Base-by-base conservation (phyloP, 2,113 vertebrate genomes). In the Naja naja region DNA sequence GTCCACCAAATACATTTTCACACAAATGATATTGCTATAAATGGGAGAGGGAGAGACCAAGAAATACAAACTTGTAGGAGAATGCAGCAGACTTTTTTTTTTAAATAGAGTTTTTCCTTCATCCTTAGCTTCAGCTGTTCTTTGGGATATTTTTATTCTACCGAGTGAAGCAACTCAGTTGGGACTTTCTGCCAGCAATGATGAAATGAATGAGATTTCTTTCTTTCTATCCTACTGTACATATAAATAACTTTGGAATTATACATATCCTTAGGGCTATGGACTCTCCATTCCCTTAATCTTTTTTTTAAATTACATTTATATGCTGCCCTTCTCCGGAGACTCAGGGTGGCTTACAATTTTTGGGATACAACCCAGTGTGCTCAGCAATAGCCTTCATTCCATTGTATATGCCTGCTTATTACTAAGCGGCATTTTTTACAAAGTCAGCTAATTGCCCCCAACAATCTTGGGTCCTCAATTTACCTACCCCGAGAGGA, bases 1-100 rank as follows among this genome's bases (percentile, higher is more conserved):
- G 91, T 69, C 16, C 88, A 58, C 8, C 7, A 16, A 34, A 34
- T 96, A 92, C 10, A 94, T 95, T 95, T 94, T 90, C 58, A 91
- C 94, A 85, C 18, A 96, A 96, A 97, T 93, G 58, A n/a, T 1
- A 92, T 81, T 9, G 23, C 94, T 60, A 85, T 95, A 96, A 95
- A 91, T 16, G 54, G 14, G 95, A 85, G 81, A 86, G 43, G 74
- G 20, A 9, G 11, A 22, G 11, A 25, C 11, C 91, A 55, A 90
- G 95, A 94, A 95, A 96, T 89, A 74, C 8, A 88, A 95, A 93
- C 45, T 90, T 93, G 87, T 90, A 91, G 25, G 92, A 94, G 91
- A 93, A 43, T 53, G 86, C 93, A 88, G 43, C 11, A 85, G 86
- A 88, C 89, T 95, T 97, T 5, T 55, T 5, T 55, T n/a, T 94